Conservation (phyloP, 2,888 invertebrate species). For the Pecten maximus region DNA sequence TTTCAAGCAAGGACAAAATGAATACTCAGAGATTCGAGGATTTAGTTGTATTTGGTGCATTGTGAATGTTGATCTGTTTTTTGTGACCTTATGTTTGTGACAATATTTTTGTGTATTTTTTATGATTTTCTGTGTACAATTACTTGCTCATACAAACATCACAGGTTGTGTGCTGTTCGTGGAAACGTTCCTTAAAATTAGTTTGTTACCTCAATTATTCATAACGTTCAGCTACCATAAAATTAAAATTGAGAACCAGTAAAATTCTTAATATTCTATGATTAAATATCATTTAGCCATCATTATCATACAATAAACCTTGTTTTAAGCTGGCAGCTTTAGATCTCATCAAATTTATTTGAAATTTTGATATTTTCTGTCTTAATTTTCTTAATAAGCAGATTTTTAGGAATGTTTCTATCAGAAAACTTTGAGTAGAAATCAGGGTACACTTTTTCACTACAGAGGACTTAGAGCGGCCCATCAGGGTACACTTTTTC, state of each 20-base stretch:
- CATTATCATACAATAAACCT: neutral
- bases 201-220: neutral
- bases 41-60: neutral
- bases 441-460: neutral
- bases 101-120: neutral
- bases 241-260: neutral
- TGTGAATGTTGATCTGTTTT: neutral
- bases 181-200: neutral
- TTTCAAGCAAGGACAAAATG: slow-evolving; percentile 21
- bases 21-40: slow-evolving; percentile 25
- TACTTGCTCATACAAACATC: neutral
- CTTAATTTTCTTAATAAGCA: neutral
- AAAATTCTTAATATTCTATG: too few species aligned
- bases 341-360: neutral
- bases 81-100: neutral
- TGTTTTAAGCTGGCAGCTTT: neutral
- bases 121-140: neutral
- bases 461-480: too few species aligned
- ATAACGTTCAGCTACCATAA: neutral
- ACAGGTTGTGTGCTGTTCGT: neutral
- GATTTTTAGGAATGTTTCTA: neutral
- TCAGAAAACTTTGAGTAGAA: neutral
- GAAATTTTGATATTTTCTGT: neutral
- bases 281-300: neutral
- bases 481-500: neutral